These are phyloP conservation scores for Drosophila leonis DNA, from an alignment of 2,888 invertebrate genomes.

Conservation along the genomic window DNA sequence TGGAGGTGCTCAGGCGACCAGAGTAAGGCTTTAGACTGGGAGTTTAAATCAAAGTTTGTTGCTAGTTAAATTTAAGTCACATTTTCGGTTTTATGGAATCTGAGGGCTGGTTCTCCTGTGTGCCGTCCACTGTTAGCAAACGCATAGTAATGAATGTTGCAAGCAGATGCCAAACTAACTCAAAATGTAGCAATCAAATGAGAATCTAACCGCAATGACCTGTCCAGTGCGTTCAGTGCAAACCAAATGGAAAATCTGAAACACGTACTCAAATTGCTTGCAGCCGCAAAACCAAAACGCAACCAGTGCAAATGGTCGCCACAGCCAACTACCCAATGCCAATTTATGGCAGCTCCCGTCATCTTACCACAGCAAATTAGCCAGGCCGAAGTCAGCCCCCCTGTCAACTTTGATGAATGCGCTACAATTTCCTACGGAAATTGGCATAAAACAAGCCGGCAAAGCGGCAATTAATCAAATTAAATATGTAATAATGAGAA, in stretches of 20 bases:
- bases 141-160: not conserved
- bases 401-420: slow-evolving; percentile 39
- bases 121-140: slow-evolving; percentile 14
- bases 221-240: not conserved
- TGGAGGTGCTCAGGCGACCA: slow-evolving; percentile 50
- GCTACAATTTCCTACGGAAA: slow-evolving; percentile 48
- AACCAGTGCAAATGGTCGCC: slow-evolving; percentile 11
- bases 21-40: slow-evolving; percentile 45
- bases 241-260: slow-evolving; percentile 4
- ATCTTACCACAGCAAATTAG: slow-evolving; percentile 2
- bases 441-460: slow-evolving; percentile 29
- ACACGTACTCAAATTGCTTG: slow-evolving; percentile 8
- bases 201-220: slow-evolving; percentile 7
- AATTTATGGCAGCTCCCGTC: slow-evolving; percentile 13
- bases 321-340: not conserved
- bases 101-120: slow-evolving; percentile 16
- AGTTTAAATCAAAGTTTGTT: slow-evolving; percentile 41
- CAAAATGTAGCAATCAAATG: not conserved
- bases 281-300: slow-evolving; percentile 28
- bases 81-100: slow-evolving; percentile 11
- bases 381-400: not conserved
- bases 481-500: slow-evolving; percentile 37
- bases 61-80: slow-evolving; percentile 8
- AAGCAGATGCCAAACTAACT: not conserved
- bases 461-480: slow-evolving; percentile 48